Percentiles rank a stretch among this genome's conserved stretches.
Evolutionary conservation across 2,797 vertebrate species (phyloP).

Genomic region (Danionella dracula): DNA sequence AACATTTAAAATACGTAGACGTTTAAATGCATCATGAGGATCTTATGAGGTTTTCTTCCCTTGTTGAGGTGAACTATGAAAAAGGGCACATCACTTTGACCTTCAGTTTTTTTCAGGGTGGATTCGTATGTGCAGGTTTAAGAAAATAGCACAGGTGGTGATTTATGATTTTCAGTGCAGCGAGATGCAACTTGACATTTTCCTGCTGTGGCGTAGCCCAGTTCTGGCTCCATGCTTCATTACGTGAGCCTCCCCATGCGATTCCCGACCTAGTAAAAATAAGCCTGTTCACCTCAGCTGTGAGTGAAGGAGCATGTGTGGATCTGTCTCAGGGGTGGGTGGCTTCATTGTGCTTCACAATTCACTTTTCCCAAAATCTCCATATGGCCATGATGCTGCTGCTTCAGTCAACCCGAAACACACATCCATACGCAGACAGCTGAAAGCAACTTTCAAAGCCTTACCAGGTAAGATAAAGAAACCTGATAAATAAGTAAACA

Average conservation of each 20-base stretch:
- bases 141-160: conserved; percentile 48
- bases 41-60: background rate
- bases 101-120: conserved; percentile 18
- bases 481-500: conserved; percentile 31
- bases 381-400: conserved; percentile 30
- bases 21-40: conserved; percentile 3
- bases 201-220: conserved; percentile 75
- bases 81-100: conserved; percentile 29
- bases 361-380: conserved; percentile 52
- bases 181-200: conserved; percentile 75
- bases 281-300: conserved; percentile 67
- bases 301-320: conserved; percentile 62
- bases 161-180: conserved; percentile 68
- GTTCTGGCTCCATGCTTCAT: conserved; percentile 70
- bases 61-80: conserved; percentile 24
- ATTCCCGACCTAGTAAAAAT: conserved; percentile 69
- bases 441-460: conserved; percentile 15
- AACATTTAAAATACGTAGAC: conserved; percentile 13
- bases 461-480: conserved; percentile 24
- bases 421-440: background rate
- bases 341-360: conserved; percentile 60
- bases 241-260: conserved; percentile 65
- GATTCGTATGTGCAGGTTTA: conserved; percentile 31
- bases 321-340: conserved; percentile 39
- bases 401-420: conserved; percentile 18